Evolutionary conservation across 1,140 invertebrate species (phyloP).

Genomic region (Fopius arisanus): DNA sequence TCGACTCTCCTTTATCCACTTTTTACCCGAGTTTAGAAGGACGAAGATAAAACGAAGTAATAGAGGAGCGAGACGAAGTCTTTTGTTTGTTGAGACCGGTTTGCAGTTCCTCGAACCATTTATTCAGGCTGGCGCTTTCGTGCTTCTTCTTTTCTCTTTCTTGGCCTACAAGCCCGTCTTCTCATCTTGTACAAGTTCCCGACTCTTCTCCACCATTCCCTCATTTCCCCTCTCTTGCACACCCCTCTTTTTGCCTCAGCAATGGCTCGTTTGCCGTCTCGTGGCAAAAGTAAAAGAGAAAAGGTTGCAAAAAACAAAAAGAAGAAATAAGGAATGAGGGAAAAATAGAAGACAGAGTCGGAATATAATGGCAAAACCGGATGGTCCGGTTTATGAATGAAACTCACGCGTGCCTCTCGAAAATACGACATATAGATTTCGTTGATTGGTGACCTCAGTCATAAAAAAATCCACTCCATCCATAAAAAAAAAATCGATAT

Average conservation of each 20-base stretch:
- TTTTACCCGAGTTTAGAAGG: constrained; percentile 6
- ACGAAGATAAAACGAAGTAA: constrained; percentile 16
- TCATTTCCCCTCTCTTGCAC: constrained; percentile 13
- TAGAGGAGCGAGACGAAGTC: constrained; percentile 33
- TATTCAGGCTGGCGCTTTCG: constrained; percentile 41
- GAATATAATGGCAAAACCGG: constrained; percentile 9
- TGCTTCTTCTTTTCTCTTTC: constrained; percentile 19
- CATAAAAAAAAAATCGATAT: too few species aligned
- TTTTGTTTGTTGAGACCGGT: constrained; percentile 58
- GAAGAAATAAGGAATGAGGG: background rate
- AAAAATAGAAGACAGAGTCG: constrained; percentile 3
- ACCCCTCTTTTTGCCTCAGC: background rate
- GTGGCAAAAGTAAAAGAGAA: constrained; percentile 9
- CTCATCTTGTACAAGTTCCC: background rate
- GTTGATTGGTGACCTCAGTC: background rate
- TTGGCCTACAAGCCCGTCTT: constrained; percentile 20
- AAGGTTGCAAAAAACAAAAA: background rate
- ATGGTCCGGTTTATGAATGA: constrained; percentile 13
- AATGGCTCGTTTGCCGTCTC: background rate
- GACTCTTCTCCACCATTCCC: background rate
- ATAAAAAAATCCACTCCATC: background rate
- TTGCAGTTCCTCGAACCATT: constrained; percentile 57
- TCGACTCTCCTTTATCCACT: background rate
- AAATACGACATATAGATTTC: background rate
- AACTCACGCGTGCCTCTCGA: background rate